A percentile compares a stretch with the other conserved stretches of the same genome.
phyloP scores from a whole-genome alignment of 2,797 vertebrate genomes.

The Smutsia gigantea region DNA sequence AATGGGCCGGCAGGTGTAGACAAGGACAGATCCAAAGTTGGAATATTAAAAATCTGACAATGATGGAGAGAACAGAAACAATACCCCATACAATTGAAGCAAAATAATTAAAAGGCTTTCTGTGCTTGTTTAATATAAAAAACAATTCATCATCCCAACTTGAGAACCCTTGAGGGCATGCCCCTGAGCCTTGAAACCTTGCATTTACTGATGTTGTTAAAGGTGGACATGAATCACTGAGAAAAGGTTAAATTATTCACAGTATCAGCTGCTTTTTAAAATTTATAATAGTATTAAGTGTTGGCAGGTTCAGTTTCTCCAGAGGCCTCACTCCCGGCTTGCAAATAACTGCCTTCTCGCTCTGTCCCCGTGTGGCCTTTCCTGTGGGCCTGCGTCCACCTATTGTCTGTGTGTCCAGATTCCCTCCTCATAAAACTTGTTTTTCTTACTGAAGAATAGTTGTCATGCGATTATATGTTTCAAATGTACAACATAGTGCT shows the following conservation, averaged over 20 bases:
- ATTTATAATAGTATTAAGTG: too few relatives aligned
- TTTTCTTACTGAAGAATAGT: too few relatives aligned
- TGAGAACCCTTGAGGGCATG: neutral
- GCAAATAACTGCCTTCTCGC: too few relatives aligned
- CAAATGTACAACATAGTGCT: too few relatives aligned
- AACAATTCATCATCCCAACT: neutral
- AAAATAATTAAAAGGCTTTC: conserved; percentile 39
- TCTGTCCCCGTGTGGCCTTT: too few relatives aligned
- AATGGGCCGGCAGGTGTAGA: neutral
- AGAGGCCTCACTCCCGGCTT: too few relatives aligned
- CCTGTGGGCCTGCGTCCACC: too few relatives aligned
- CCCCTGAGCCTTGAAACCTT: neutral
- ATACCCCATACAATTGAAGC: neutral
- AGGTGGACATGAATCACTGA: conserved; percentile 47
- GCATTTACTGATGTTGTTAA: conserved; percentile 30
- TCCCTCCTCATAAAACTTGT: too few relatives aligned
- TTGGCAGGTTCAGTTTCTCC: too few relatives aligned
- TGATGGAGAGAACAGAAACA: neutral
- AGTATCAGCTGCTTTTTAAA: neutral
- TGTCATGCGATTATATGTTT: too few relatives aligned
- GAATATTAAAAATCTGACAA: neutral
- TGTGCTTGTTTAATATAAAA: neutral
- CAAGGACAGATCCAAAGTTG: neutral
- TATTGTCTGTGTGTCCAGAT: too few relatives aligned
- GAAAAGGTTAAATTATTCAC: conserved; percentile 66